phyloP scores from a whole-genome alignment of 2,797 vertebrate genomes.

The Channallabes apus region DNA sequence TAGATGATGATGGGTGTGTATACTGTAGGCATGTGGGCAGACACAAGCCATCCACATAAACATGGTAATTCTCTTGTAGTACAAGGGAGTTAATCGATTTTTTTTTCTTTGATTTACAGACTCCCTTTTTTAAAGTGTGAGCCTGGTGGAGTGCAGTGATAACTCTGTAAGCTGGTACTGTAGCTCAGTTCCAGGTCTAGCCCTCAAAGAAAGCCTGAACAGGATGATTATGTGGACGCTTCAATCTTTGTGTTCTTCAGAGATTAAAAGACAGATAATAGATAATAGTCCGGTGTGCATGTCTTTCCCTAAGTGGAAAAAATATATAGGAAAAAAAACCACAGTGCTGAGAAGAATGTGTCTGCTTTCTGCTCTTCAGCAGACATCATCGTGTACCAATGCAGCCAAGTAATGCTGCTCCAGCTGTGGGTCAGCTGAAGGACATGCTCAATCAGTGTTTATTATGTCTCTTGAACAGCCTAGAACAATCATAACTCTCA shows the following conservation, averaged over 20 bases:
- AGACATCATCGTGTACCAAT: not conserved
- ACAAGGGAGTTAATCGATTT: not conserved
- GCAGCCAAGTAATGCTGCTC: not conserved
- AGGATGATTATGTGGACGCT: not conserved
- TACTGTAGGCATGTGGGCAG: not conserved
- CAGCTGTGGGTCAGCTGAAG: constrained; percentile 45
- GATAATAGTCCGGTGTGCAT: not conserved
- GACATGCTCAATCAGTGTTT: constrained; percentile 4
- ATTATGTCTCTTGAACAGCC: not conserved
- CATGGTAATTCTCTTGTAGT: not conserved
- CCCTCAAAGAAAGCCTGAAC: not conserved
- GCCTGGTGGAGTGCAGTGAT: not conserved
- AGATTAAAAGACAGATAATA: not conserved
- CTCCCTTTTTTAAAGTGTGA: not conserved
- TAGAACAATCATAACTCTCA: not conserved
- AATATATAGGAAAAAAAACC: not conserved
- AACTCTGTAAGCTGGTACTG: not conserved
- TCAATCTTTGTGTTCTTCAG: not conserved
- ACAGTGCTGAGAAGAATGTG: not conserved
- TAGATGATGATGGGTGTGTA: not conserved
- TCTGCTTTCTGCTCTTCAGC: not conserved
- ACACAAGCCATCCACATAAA: not conserved
- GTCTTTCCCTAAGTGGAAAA: not conserved
- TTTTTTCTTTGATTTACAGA: not conserved
- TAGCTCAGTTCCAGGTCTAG: not conserved